Evolutionary conservation across 2,113 vertebrate genomes (phyloP).

Genomic region (Phyllostomus hastatus): DNA sequence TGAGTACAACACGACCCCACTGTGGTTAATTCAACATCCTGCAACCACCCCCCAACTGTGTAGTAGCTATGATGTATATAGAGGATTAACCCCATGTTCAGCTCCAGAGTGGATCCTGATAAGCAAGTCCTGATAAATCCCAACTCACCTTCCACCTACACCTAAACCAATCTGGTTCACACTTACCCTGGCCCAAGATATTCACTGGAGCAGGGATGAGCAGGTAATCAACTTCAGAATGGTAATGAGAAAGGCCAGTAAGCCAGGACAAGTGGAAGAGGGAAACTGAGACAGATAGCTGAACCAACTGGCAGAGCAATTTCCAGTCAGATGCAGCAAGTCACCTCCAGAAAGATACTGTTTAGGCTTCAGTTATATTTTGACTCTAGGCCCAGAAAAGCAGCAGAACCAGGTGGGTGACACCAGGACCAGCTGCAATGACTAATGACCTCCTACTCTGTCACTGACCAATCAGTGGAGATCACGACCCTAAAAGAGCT

Average conservation of each 20-base stretch:
- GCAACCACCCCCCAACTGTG: background rate
- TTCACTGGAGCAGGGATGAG: background rate
- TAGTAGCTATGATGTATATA: background rate
- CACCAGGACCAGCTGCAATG: no score
- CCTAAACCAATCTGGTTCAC: background rate
- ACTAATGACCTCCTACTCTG: no score
- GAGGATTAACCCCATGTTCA: background rate
- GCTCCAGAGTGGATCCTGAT: background rate
- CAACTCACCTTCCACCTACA: background rate
- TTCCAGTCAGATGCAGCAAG: no score
- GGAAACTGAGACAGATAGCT: no score
- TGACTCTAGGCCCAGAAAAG: no score
- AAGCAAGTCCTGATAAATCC: background rate
- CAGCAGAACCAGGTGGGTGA: no score
- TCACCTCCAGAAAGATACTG: no score
- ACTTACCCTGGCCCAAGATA: background rate
- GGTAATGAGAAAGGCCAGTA: background rate
- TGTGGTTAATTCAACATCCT: background rate
- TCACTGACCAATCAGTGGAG: no score
- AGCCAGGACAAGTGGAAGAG: no score
- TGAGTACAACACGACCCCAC: background rate
- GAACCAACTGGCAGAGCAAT: no score
- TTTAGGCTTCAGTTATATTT: no score
- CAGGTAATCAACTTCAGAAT: background rate
- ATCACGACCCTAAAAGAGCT: no score